Conservation (phyloP, 2,888 invertebrate species). For the Eristalis tenax region DNA sequence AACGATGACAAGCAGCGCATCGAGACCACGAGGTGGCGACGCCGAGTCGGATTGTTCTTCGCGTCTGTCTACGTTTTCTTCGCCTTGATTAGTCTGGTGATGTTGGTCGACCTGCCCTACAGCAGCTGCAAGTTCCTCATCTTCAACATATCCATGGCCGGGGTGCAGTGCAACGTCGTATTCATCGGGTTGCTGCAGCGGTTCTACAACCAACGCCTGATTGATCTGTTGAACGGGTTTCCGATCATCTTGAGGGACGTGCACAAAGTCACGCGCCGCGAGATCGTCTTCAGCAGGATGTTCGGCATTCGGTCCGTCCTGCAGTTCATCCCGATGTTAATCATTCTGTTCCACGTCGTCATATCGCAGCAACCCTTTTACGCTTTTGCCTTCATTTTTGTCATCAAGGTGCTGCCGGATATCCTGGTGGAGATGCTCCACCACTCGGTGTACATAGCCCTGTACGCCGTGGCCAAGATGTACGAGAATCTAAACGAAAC, state of each 20-base stretch:
- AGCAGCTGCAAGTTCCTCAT: not conserved
- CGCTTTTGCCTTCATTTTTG: not conserved
- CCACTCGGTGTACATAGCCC: constrained; percentile 28
- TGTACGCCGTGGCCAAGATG: constrained; percentile 13
- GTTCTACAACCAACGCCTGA: not conserved
- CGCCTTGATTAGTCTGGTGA: not conserved
- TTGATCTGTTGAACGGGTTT: not conserved
- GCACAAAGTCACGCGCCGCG: not conserved
- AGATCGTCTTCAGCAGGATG: not conserved
- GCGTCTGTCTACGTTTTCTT: not conserved
- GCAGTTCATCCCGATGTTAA: not conserved
- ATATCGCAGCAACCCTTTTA: not conserved
- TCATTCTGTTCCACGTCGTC: not conserved
- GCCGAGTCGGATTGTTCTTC: not conserved
- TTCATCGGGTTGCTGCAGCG: not conserved
- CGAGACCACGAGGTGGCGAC: not conserved
- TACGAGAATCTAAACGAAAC: constrained; percentile 22
- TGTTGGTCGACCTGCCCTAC: not conserved
- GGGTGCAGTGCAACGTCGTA: not conserved
- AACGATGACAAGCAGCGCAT: not conserved
- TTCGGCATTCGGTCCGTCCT: not conserved
- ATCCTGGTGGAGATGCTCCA: constrained; percentile 25
- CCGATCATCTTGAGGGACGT: constrained; percentile 2
- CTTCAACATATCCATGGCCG: not conserved
- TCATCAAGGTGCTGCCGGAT: constrained; percentile 1